A percentile compares a stretch with the other conserved stretches of the same genome.
Evolutionary conservation across 2,113 vertebrate species (phyloP).

Genomic region (Sceloporus tristichus): DNA sequence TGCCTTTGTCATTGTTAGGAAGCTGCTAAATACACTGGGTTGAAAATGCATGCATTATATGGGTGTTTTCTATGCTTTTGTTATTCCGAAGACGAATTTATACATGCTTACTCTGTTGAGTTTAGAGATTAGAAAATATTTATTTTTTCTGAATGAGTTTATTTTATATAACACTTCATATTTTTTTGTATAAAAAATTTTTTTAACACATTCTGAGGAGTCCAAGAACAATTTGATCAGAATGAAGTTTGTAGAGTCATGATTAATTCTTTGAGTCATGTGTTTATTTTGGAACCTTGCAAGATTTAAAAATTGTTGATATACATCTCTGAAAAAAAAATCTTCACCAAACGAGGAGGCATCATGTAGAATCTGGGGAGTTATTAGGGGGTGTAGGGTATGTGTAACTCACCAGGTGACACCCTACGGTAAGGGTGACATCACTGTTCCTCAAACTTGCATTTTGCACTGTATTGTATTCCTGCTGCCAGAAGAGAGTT

Average conservation of each 20-base stretch:
- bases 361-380: too few species aligned
- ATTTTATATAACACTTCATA: background rate
- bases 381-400: too few species aligned
- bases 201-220: background rate
- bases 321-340: too few species aligned
- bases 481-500: too few species aligned
- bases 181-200: background rate
- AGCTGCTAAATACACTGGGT: slow-evolving; percentile 60
- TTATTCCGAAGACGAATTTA: slow-evolving; percentile 31
- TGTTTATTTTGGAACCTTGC: background rate
- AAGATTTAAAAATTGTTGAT: background rate
- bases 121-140: background rate
- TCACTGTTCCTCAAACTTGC: too few species aligned
- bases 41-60: slow-evolving; percentile 55
- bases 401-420: too few species aligned
- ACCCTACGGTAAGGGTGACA: too few species aligned
- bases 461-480: too few species aligned
- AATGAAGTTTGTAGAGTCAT: background rate
- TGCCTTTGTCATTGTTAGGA: slow-evolving; percentile 56
- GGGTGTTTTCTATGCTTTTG: slow-evolving; percentile 51
- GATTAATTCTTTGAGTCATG: background rate
- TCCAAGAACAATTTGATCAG: background rate
- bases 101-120: background rate
- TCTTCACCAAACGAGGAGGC: too few species aligned
- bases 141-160: slow-evolving; percentile 28